Base-by-base conservation (phyloP, 2,888 invertebrate genomes). In the Dicycla oo region DNA sequence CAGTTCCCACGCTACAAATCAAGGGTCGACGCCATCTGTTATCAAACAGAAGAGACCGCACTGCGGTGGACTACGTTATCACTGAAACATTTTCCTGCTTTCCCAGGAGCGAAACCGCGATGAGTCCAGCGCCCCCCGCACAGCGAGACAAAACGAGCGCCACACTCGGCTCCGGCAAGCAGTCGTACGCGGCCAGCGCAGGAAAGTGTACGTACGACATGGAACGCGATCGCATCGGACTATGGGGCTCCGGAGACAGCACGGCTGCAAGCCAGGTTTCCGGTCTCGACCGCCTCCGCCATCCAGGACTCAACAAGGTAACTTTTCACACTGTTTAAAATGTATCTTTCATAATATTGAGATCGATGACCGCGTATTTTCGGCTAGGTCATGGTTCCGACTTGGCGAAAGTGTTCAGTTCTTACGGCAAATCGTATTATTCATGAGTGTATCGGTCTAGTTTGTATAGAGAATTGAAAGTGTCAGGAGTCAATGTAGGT, bases 271-370 rank as follows among this genome's bases (percentile, higher is more conserved):
- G 96, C 89, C 96, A 96, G 73, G 90, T 97, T 69, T 96, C 97
- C 69, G 97, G 98, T 71, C 95, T 97, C 81, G 97, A 97, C 92
- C 97, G 97, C 80, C 94, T 98, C 60, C 96, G 97, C 76, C 96
- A 97, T 89, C 97, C 97, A 3, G 96, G 97, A 72, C 95, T 97
- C 15, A 97, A 97, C 91, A 98, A 98, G 97, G 98, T 97, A 91
- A 63, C 20, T 85, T 58, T 89, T 79, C 49, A 54, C 11, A n/a
- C 15, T 47, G 2, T 38, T 69, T 49, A 6, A n/a, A 68, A 34
- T 15, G 1, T 53, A 20, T 34, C 15, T 15, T 6, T 34, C 23
- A 34, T 43, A 38, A 34, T 51, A 23, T 10, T n/a, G 56, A 74
- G 80, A 87, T 87, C 80, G 76, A 82, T 85, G 83, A 78, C 82